Conservation (phyloP, 2,113 vertebrate species). For the Anser brachyrhynchus region DNA sequence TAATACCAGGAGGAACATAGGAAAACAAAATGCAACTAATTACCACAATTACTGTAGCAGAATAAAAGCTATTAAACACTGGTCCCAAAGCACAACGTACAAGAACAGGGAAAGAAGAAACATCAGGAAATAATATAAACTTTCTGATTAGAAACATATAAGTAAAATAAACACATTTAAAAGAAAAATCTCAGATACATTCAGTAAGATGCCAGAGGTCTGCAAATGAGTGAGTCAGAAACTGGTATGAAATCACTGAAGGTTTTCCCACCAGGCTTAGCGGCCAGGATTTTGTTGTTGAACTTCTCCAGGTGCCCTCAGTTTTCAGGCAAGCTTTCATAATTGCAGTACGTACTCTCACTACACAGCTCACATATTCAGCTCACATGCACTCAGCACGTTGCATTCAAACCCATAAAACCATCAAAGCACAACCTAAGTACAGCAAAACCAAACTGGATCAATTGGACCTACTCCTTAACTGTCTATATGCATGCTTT, state of each 20-base stretch:
- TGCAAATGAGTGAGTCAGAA: not conserved
- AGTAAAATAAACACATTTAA: not conserved
- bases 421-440: not conserved
- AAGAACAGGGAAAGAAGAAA: not conserved
- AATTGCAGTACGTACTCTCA: not conserved
- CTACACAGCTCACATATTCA: not conserved
- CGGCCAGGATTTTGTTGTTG: not conserved
- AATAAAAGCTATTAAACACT: conserved; percentile 11
- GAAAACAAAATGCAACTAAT: conserved; percentile 15
- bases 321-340: not conserved
- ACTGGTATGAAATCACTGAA: not conserved
- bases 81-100: not conserved
- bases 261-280: not conserved
- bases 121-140: not conserved
- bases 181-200: not conserved
- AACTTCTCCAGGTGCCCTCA: not conserved
- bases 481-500: not conserved
- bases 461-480: not conserved
- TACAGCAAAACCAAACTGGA: not conserved
- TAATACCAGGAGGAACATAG: not conserved
- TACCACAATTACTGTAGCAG: not conserved
- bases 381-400: not conserved
- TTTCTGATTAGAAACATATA: not conserved
- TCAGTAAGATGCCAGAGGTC: not conserved
- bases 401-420: not conserved